Conservation (phyloP, 2,888 invertebrate genomes). For the Drosophila rellima region DNA sequence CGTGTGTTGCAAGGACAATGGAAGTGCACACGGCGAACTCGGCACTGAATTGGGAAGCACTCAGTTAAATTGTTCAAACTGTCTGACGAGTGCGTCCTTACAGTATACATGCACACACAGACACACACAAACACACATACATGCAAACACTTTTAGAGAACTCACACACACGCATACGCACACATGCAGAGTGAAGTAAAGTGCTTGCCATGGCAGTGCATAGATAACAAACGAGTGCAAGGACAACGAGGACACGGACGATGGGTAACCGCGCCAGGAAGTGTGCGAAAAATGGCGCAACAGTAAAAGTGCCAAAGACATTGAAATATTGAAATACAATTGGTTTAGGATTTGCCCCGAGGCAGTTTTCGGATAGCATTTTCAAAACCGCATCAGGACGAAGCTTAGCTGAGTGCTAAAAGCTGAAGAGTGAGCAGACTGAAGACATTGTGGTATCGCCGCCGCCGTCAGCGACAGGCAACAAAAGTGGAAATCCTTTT, state of each 20-base stretch:
- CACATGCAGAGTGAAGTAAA: constrained; percentile 38
- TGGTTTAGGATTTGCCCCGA: constrained; percentile 54
- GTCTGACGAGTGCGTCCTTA: constrained; percentile 43
- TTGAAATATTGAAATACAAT: constrained; percentile 82
- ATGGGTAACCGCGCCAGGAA: constrained; percentile 26
- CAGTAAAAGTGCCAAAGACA: constrained; percentile 64
- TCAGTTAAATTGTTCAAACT: constrained; percentile 73
- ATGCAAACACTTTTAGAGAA: no score
- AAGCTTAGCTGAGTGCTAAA: constrained; percentile 7
- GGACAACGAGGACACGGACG: constrained; percentile 68
- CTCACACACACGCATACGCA: constrained; percentile 22
- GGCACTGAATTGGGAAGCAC: constrained; percentile 60
- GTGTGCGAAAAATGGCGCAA: constrained; percentile 67
- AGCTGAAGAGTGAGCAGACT: constrained; percentile 9
- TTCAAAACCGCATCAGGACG: constrained; percentile 32
- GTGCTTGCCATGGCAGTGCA: constrained; percentile 67
- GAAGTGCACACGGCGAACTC: constrained; percentile 38
- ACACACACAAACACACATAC: constrained; percentile 9
- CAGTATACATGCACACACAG: constrained; percentile 18
- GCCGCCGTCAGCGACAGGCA: constrained; percentile 58
- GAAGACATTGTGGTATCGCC: constrained; percentile 62
- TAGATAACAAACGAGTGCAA: constrained; percentile 73
- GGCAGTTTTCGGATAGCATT: constrained; percentile 27
- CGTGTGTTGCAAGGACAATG: constrained; percentile 69
- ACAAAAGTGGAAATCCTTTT: constrained; percentile 70